Percentiles rank a stretch among this genome's conserved stretches.
Evolutionary conservation across 92 coral and sea anemone species (phyloP).

Genomic region (Heteractis magnifica): DNA sequence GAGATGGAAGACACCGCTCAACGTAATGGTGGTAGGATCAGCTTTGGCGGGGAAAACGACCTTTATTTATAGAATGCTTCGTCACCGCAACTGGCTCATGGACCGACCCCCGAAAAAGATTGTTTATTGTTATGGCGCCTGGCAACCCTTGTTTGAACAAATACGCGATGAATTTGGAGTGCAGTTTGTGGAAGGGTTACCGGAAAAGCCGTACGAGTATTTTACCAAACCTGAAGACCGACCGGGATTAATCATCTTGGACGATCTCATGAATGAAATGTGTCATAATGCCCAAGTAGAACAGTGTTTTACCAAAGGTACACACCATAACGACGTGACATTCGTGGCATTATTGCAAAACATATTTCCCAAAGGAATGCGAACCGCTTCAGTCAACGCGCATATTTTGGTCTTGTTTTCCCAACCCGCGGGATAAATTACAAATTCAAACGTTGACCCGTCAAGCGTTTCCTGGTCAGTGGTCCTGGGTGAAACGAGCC

Average conservation of each 20-base stretch:
- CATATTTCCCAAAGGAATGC: background rate
- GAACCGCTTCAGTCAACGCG: background rate
- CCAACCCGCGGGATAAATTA: conserved; percentile 13
- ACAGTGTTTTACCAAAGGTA: conserved; percentile 17
- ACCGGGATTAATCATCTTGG: conserved; percentile 19
- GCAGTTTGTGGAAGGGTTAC: conserved; percentile 1
- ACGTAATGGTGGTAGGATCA: conserved; percentile 18
- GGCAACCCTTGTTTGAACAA: conserved; percentile 2
- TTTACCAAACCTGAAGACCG: background rate
- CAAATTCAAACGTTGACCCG: background rate
- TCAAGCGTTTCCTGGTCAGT: background rate
- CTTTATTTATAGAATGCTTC: background rate
- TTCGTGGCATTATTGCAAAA: background rate
- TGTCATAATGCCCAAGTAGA: background rate
- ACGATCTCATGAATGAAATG: conserved; percentile 21
- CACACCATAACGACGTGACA: background rate
- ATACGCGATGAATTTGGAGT: background rate
- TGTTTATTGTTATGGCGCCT: conserved; percentile 2
- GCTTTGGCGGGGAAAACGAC: conserved; percentile 11
- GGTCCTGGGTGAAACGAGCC: background rate
- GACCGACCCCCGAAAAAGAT: conserved; percentile 6
- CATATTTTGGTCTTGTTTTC: conserved; percentile 3
- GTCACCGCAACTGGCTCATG: background rate
- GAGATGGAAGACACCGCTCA: background rate
- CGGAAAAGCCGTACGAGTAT: background rate